A percentile compares a stretch with the other conserved stretches of the same genome.
Evolutionary conservation across 2,113 vertebrate species (phyloP).

Genomic region (Vulpes vulpes): DNA sequence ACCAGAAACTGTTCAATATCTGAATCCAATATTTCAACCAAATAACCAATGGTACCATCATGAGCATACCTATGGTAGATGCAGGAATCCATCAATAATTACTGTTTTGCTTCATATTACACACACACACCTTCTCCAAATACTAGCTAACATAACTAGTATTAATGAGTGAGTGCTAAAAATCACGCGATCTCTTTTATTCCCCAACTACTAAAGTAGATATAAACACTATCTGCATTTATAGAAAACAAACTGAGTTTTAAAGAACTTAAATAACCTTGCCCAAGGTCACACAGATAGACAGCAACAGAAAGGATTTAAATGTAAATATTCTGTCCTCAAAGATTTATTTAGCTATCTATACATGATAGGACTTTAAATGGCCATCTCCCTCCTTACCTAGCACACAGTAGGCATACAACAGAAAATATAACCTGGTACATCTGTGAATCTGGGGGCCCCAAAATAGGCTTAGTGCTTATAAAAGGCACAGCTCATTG

Average conservation of each 20-base stretch:
- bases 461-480: background rate
- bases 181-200: background rate
- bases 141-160: background rate
- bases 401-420: constrained; percentile 14
- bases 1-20: background rate
- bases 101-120: background rate
- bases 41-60: background rate
- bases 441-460: background rate
- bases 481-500: constrained; percentile 33
- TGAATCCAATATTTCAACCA: background rate
- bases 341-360: background rate
- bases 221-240: background rate
- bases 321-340: background rate
- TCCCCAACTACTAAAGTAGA: background rate
- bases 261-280: constrained; percentile 25
- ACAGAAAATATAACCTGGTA: background rate
- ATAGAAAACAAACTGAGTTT: background rate
- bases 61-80: background rate
- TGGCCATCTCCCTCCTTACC: background rate
- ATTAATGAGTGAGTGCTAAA: background rate
- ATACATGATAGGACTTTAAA: background rate
- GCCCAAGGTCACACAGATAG: constrained; percentile 21
- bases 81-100: background rate
- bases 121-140: background rate
- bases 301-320: background rate